A percentile compares a stretch with the other conserved stretches of the same genome.
Conservation (phyloP, 2,888 invertebrate species). For the Macrosiphum euphorbiae region DNA sequence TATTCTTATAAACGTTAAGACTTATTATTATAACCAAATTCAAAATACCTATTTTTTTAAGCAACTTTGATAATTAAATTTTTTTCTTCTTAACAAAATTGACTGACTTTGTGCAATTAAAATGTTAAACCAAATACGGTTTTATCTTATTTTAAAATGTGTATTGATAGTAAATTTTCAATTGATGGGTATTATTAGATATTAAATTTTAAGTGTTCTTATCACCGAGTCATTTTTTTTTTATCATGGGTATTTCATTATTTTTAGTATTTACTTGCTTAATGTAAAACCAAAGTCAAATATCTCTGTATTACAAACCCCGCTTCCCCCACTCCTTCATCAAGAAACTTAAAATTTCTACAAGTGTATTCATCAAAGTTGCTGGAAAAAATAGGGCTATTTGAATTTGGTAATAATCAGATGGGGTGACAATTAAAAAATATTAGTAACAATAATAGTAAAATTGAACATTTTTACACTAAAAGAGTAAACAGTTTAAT, state of each 20-base stretch:
- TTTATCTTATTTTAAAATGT: not conserved
- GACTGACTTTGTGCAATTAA: not conserved
- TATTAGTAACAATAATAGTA: rapidly evolving
- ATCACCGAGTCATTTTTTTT: not conserved
- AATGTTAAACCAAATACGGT: not conserved
- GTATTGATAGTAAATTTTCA: too few species aligned
- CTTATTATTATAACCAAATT: not conserved
- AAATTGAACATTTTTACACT: not conserved
- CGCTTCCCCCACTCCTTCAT: too few species aligned
- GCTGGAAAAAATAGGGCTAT: not conserved
- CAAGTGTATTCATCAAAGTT: not conserved
- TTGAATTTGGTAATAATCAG: not conserved
- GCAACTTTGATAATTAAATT: not conserved
- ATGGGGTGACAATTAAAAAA: not conserved
- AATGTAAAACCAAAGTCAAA: too few species aligned
- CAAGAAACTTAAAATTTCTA: not conserved
- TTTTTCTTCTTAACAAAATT: not conserved
- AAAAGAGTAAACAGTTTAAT: not conserved
- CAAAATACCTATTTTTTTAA: not conserved
- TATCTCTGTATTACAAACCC: too few species aligned
- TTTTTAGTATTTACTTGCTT: too few species aligned
- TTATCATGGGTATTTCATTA: too few species aligned
- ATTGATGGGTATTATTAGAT: not conserved
- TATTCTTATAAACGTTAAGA: not conserved
- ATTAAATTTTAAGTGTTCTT: not conserved